A percentile compares a stretch with the other conserved stretches of the same genome.
Conservation (phyloP, 1,140 invertebrate genomes). For the Bombus waltoni region DNA sequence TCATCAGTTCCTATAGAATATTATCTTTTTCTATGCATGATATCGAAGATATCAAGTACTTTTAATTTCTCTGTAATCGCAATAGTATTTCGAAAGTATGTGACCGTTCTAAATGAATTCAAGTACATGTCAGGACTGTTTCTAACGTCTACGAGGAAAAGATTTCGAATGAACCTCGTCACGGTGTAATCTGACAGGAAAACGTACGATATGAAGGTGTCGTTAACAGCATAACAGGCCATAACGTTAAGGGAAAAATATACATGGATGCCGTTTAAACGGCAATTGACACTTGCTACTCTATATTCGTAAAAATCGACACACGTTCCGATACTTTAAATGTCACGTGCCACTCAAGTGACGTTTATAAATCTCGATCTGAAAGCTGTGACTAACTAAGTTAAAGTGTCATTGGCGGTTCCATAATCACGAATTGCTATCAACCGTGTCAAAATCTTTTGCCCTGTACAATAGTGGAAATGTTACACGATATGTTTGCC, state of each 20-base stretch:
- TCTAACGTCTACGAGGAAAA: background rate
- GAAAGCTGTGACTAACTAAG: constrained; percentile 3
- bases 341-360: constrained; percentile 7
- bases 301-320: background rate
- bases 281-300: constrained; percentile 3
- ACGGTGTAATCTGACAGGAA: background rate
- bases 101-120: background rate
- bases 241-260: background rate
- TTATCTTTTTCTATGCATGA: too few relatives aligned
- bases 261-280: background rate
- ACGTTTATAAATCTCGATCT: constrained; percentile 4
- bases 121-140: background rate
- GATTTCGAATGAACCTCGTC: background rate
- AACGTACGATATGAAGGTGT: background rate
- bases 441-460: background rate
- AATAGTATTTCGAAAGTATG: background rate
- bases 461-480: constrained; percentile 8
- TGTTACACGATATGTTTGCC: background rate
- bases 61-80: background rate
- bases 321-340: constrained; percentile 10
- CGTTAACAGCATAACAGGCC: background rate
- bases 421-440: constrained; percentile 10
- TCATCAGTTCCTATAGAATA: too few relatives aligned
- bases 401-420: background rate
- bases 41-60: background rate